Evolutionary conservation across 1,140 invertebrate genomes (phyloP).

Genomic region (Colletes latitarsis): DNA sequence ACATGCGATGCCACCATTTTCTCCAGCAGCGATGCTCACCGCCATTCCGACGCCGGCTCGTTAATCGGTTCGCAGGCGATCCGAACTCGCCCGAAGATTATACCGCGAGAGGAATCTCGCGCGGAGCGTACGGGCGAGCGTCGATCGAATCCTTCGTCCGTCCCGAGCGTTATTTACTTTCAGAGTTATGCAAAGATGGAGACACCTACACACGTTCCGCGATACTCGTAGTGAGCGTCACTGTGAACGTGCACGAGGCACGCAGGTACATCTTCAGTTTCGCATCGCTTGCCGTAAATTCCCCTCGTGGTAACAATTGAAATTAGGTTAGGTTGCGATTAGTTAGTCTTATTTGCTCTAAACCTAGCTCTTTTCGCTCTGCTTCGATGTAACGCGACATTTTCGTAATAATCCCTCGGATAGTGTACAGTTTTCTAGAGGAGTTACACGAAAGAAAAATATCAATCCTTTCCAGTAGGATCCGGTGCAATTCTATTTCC

Average conservation of each 20-base stretch:
- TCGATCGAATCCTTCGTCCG: background rate
- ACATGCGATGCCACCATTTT: slow-evolving; percentile 44
- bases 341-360: too few species aligned
- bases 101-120: background rate
- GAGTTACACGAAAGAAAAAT: too few species aligned
- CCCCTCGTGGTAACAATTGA: too few species aligned
- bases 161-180: background rate
- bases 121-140: background rate
- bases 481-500: too few species aligned
- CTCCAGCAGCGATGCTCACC: background rate
- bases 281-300: background rate
- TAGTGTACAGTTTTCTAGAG: too few species aligned
- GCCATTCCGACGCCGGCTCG: background rate
- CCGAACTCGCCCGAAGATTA: background rate
- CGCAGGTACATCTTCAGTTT: background rate
- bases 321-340: too few species aligned
- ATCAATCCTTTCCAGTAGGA: too few species aligned
- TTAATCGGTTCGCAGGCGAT: background rate
- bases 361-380: too few species aligned
- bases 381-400: too few species aligned
- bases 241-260: background rate
- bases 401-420: too few species aligned
- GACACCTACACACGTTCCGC: too few species aligned
- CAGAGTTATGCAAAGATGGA: background rate
- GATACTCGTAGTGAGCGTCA: background rate